These are phyloP conservation scores for Monochamus saltuarius DNA, from an alignment of 1,140 invertebrate species.

Conservation along the genomic window DNA sequence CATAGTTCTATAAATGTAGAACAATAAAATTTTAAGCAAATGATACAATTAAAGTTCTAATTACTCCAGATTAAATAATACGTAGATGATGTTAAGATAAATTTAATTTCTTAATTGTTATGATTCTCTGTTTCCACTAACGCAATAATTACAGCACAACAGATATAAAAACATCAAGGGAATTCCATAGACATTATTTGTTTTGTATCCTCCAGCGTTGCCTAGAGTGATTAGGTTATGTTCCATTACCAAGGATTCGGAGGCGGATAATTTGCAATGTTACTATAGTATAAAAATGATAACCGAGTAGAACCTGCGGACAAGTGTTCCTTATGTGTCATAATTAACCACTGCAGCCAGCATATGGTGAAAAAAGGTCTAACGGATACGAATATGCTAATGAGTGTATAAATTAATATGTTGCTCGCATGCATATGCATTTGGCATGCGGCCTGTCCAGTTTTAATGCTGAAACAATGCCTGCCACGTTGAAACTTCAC, in stretches of 20 bases:
- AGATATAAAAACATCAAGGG: neutral
- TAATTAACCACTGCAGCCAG: slow-evolving; percentile 47
- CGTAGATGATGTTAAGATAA: too few relatives aligned
- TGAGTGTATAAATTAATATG: slow-evolving; percentile 53
- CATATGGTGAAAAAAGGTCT: slow-evolving; percentile 49
- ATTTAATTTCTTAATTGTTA: too few relatives aligned
- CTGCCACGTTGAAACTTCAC: slow-evolving; percentile 19
- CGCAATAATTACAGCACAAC: neutral
- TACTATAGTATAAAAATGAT: neutral
- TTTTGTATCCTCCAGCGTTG: too few relatives aligned
- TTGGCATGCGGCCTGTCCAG: slow-evolving; percentile 34
- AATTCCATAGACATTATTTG: too few relatives aligned
- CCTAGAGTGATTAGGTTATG: too few relatives aligned
- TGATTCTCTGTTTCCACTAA: too few relatives aligned
- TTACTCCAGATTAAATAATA: too few relatives aligned
- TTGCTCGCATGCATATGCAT: slow-evolving; percentile 52
- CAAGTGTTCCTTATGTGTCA: slow-evolving; percentile 44
- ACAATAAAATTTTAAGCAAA: too few relatives aligned
- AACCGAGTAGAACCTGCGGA: slow-evolving; percentile 24
- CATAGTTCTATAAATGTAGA: too few relatives aligned
- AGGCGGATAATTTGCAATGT: neutral
- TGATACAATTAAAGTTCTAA: too few relatives aligned
- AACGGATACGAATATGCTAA: slow-evolving; percentile 53
- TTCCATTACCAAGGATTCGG: neutral
- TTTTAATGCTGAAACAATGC: slow-evolving; percentile 41